These are phyloP conservation scores for Oenanthe melanoleuca DNA, from an alignment of 2,113 vertebrate species.

Conservation along the genomic window DNA sequence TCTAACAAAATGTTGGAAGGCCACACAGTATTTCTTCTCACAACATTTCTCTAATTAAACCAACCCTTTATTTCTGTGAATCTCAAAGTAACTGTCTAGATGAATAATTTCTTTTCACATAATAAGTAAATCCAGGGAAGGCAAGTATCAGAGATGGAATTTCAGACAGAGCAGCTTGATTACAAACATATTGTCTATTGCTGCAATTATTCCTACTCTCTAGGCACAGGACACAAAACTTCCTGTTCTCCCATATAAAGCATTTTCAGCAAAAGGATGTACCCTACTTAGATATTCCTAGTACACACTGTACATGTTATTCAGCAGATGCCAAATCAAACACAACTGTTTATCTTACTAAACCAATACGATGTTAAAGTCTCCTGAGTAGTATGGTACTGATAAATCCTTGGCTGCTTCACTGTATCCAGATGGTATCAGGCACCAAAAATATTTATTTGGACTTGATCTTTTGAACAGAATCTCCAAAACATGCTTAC, in stretches of 20 bases:
- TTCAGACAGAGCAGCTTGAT: not conserved
- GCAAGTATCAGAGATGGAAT: not conserved
- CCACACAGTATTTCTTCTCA: not conserved
- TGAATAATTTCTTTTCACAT: not conserved
- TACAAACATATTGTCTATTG: not conserved
- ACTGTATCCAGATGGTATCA: not conserved
- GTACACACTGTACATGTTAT: not conserved
- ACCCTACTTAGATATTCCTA: not conserved
- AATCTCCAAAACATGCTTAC: not conserved
- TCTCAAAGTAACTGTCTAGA: not conserved
- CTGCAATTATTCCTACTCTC: not conserved
- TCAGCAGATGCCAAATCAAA: constrained; percentile 18
- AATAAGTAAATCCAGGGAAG: not conserved
- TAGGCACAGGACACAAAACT: not conserved
- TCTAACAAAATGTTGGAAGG: not conserved
- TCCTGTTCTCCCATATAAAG: not conserved
- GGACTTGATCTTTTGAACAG: not conserved
- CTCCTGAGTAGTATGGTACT: not conserved
- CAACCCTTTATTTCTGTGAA: not conserved
- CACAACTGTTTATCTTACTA: not conserved
- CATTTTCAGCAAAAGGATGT: not conserved
- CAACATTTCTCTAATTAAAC: not conserved
- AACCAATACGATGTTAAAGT: not conserved
- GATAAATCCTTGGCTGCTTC: not conserved
- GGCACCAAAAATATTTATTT: not conserved